phyloP scores from a whole-genome alignment of 1,140 invertebrate species.

The Formica exsecta region DNA sequence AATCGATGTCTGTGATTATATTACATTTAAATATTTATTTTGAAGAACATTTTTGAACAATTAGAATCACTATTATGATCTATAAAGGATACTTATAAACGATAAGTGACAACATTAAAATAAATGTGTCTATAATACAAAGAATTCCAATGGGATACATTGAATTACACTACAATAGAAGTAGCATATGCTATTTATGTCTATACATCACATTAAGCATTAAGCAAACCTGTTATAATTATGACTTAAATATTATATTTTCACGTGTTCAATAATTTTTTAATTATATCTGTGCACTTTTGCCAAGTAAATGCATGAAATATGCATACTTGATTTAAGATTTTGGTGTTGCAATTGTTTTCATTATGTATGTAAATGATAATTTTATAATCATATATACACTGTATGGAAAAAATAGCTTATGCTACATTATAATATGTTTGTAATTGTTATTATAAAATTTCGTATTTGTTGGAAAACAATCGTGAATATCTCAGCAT shows the following conservation, averaged over 20 bases:
- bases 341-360: conserved; percentile 33
- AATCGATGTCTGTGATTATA: conserved; percentile 54
- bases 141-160: conserved; percentile 62
- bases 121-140: conserved; percentile 36
- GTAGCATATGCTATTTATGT: conserved; percentile 63
- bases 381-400: conserved; percentile 32
- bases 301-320: conserved; percentile 14
- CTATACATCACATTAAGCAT: conserved; percentile 55
- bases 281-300: conserved; percentile 47
- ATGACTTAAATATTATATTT: conserved; percentile 42
- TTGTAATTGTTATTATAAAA: conserved; percentile 36
- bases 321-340: conserved; percentile 45
- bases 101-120: conserved; percentile 19
- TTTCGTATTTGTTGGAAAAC: conserved; percentile 27
- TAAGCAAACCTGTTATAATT: conserved; percentile 44
- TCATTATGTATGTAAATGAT: conserved; percentile 43
- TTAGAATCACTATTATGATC: conserved; percentile 32
- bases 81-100: conserved; percentile 30
- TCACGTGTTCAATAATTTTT: conserved; percentile 46
- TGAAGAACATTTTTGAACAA: conserved; percentile 28
- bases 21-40: conserved; percentile 57
- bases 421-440: conserved; percentile 56
- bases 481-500: conserved; percentile 4
- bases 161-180: conserved; percentile 53
- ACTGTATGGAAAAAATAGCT: conserved; percentile 56